phyloP scores from a whole-genome alignment of 1,140 invertebrate genomes.

The Ostrea edulis region DNA sequence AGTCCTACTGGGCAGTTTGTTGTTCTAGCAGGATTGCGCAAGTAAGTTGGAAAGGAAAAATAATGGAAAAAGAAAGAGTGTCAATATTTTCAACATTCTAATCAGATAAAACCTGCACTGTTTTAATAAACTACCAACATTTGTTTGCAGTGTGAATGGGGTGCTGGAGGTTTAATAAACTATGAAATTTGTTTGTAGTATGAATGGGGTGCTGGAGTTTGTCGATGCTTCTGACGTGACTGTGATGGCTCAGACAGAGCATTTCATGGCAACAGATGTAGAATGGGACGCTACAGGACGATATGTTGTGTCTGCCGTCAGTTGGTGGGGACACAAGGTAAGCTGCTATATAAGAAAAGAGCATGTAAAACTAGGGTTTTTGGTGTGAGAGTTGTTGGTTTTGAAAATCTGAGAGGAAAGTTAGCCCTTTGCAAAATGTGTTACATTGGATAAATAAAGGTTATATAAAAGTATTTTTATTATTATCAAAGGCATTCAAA shows the following conservation, averaged over 20 bases:
- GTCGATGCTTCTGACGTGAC: conserved; percentile 97
- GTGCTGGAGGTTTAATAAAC: too few species aligned
- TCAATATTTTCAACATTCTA: too few species aligned
- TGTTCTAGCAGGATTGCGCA: conserved; percentile 90
- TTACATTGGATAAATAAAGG: too few species aligned
- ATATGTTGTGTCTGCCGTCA: conserved; percentile 97
- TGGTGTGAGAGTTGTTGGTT: too few species aligned
- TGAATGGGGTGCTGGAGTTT: conserved; percentile 95
- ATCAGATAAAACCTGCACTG: too few species aligned
- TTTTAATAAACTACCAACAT: background rate
- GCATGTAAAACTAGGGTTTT: too few species aligned
- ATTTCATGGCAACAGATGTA: conserved; percentile 96
- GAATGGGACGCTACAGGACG: conserved; percentile 99
- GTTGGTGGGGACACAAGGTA: conserved; percentile 96
- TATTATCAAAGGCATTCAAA: too few species aligned
- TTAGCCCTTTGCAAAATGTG: too few species aligned
- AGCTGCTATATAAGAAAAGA: background rate
- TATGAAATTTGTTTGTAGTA: conserved; percentile 78
- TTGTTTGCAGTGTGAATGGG: too few species aligned
- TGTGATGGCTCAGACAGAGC: conserved; percentile 94
- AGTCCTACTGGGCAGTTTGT: conserved; percentile 97
- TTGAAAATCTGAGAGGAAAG: too few species aligned
- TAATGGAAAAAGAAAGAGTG: background rate
- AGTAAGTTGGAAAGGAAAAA: conserved; percentile 65
- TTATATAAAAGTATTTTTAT: too few species aligned